Evolutionary conservation across 2,888 invertebrate species (phyloP), one percentile per base, ranked within the genome.

Genomic region (Cyrtodaria siliqua): DNA sequence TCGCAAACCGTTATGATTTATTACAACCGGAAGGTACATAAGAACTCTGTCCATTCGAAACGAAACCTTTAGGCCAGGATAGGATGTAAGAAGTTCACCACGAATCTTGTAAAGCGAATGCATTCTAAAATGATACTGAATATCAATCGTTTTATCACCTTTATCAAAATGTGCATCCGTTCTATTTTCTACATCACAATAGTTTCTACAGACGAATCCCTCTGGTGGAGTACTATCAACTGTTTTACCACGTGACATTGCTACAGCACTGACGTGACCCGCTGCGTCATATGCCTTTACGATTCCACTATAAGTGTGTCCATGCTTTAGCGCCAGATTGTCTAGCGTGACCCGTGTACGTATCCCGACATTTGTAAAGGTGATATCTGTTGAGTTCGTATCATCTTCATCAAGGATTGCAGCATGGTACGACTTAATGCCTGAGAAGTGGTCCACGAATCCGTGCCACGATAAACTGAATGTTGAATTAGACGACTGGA

Each of bases 391-490:
- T 8, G 4, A 4, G 33, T 33, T 33, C 33, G 12, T 8, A 8
- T 4, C 4, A 33, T 12, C 12, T 33, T 9, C n/a, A 23, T 75
- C 59, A 16, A 40, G 26, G 4, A 82, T n/a, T n/a, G 74, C 68
- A 27, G 74, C 71, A 38, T 63, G 47, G 53, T 79, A 83, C 2
- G 42, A 57, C 24, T 26, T 29, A 16, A 85, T 70, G 12, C 66
- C 81, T 8, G 82, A 80, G 33, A 76, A 62, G 1, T 53, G 49
- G 53, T 85, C 85, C 9, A 63, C 57, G 60, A 85, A 83, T 6
- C 85, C 83, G 38, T 82, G 81, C 82, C 83, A 85, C 3, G 85
- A 85, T 1, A 74, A 50, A 1, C 42, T 33, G 20, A 83, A 24
- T 20, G 63, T 42, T 18, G 47, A 27, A n/a, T 29, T 42, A n/a